phyloP scores from a whole-genome alignment of 1,140 invertebrate genomes.

The Hypsibius dujardini region DNA sequence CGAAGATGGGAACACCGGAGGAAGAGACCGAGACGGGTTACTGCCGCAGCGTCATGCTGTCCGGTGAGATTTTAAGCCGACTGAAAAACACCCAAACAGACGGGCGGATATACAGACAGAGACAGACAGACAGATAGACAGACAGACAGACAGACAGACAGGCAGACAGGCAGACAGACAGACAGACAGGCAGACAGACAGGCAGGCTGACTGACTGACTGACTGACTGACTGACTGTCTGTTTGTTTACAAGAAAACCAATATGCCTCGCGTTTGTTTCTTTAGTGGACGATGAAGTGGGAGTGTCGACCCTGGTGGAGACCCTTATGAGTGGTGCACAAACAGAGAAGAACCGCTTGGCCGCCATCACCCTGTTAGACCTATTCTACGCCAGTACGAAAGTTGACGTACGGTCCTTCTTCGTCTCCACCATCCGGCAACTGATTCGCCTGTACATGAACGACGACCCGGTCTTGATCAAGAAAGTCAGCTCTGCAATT shows the following conservation, averaged over 20 bases:
- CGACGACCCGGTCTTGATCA: conserved; percentile 19
- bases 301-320: conserved; percentile 23
- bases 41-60: conserved; percentile 76
- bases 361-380: conserved; percentile 23
- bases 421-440: conserved; percentile 26
- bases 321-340: conserved; percentile 21
- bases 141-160: too few species aligned
- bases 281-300: conserved; percentile 25
- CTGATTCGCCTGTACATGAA: conserved; percentile 26
- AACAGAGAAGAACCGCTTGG: conserved; percentile 18
- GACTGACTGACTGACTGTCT: too few species aligned
- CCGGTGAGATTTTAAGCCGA: conserved; percentile 37
- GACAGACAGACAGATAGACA: too few species aligned
- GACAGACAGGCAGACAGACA: too few species aligned
- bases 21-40: conserved; percentile 68
- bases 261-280: not conserved
- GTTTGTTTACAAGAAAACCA: too few species aligned
- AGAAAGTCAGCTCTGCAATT: conserved; percentile 23
- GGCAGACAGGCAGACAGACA: too few species aligned
- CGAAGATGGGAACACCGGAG: conserved; percentile 43
- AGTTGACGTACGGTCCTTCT: conserved; percentile 18
- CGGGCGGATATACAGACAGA: too few species aligned
- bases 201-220: too few species aligned
- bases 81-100: too few species aligned
- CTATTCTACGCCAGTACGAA: conserved; percentile 23